These are phyloP conservation scores for Avahi laniger DNA, from an alignment of 2,797 vertebrate species.

Conservation along the genomic window DNA sequence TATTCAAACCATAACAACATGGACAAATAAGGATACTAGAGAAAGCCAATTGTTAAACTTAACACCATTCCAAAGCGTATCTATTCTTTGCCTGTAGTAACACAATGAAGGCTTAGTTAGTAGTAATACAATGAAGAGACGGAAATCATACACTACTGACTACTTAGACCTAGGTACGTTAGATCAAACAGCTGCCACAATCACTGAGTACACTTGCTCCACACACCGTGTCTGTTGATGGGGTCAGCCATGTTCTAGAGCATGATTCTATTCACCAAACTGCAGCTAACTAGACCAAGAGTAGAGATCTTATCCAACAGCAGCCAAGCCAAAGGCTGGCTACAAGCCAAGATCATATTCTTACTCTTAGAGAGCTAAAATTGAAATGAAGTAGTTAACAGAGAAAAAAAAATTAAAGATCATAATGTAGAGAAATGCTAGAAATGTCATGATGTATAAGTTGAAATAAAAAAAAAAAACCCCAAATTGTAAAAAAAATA, in stretches of 20 bases:
- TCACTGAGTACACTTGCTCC: not conserved
- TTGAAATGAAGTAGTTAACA: not conserved
- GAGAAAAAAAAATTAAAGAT: not conserved
- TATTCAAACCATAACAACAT: not conserved
- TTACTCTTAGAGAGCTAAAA: not conserved
- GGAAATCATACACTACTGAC: not conserved
- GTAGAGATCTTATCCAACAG: not conserved
- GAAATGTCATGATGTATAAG: not conserved
- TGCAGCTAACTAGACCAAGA: not conserved
- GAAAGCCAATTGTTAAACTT: not conserved
- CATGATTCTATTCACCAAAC: not conserved
- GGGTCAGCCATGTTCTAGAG: not conserved
- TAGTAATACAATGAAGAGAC: too few relatives aligned
- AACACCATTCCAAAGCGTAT: not conserved
- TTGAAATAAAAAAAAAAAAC: not conserved
- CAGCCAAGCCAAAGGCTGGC: not conserved
- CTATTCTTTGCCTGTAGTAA: not conserved
- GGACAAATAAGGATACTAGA: not conserved
- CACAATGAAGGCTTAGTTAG: not conserved
- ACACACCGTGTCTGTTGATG: not conserved
- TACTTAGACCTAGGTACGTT: fast-evolving
- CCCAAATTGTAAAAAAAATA: not conserved
- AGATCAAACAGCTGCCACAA: not conserved
- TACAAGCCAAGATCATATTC: not conserved
- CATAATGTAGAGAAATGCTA: not conserved